These are phyloP conservation scores for Drosophila recens DNA, from an alignment of 2,888 invertebrate species.

Conservation along the genomic window DNA sequence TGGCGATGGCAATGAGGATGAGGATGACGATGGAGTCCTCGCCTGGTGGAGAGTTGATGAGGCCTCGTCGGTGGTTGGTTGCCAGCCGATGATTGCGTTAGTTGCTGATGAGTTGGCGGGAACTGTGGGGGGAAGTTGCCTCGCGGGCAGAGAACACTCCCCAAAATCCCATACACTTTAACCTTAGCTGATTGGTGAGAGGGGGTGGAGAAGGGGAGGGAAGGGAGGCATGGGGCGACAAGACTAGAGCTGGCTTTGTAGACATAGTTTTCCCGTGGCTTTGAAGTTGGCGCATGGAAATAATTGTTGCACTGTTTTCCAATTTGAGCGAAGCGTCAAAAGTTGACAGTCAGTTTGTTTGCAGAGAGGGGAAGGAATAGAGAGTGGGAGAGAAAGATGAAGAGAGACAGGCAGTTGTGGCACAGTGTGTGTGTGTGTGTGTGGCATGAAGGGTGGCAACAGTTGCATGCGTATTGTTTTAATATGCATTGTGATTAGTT, in stretches of 20 bases:
- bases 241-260: conserved; percentile 15
- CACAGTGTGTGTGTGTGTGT: conserved; percentile 27
- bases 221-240: conserved; percentile 4
- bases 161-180: conserved; percentile 39
- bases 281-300: conserved; percentile 63
- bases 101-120: conserved; percentile 67
- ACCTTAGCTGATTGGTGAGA: conserved; percentile 64
- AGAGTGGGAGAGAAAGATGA: not conserved
- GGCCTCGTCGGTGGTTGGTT: conserved; percentile 70
- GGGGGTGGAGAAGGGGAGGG: not conserved
- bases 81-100: conserved; percentile 79
- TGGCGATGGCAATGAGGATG: conserved; percentile 10
- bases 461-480: conserved; percentile 58
- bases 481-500: conserved; percentile 77
- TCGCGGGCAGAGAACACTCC: conserved; percentile 59
- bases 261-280: conserved; percentile 35
- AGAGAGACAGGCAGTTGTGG: not conserved
- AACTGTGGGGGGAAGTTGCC: conserved; percentile 27
- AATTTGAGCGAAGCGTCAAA: conserved; percentile 70
- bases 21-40: conserved; percentile 6
- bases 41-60: conserved; percentile 72
- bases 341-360: conserved; percentile 57
- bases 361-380: not conserved
- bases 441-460: conserved; percentile 11
- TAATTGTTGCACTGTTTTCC: conserved; percentile 77